Evolutionary conservation across 2,797 vertebrate genomes (phyloP).

Genomic region (Macroramphosus scolopax): DNA sequence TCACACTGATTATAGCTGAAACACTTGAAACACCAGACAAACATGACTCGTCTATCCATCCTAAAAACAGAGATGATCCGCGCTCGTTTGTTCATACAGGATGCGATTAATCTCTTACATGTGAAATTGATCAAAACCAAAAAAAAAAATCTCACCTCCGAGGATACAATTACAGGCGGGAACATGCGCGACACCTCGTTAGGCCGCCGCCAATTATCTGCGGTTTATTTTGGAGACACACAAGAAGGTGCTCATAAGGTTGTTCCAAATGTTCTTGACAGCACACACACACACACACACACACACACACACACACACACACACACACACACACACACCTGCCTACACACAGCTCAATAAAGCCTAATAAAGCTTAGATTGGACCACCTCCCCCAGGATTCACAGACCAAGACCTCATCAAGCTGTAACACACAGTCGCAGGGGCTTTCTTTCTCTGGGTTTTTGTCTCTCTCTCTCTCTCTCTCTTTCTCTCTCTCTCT

Average conservation of each 20-base stretch:
- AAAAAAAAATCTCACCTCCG: constrained; percentile 17
- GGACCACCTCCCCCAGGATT: constrained; percentile 86
- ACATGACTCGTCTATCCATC: no score
- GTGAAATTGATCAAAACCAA: background rate
- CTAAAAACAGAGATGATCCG: no score
- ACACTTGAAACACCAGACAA: constrained; percentile 22
- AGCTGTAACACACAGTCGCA: constrained; percentile 75
- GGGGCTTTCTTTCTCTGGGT: constrained; percentile 41
- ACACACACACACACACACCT: constrained; percentile 30
- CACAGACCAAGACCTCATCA: constrained; percentile 94
- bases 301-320: constrained; percentile 19
- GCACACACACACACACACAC: constrained; percentile 32
- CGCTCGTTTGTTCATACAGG: no score
- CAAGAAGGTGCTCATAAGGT: constrained; percentile 56
- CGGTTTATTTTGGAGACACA: constrained; percentile 42
- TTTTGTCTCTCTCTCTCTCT: constrained; percentile 34
- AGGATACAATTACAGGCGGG: no score
- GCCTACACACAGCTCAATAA: constrained; percentile 67
- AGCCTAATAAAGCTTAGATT: constrained; percentile 76
- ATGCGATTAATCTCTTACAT: constrained; percentile 3
- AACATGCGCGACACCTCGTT: constrained; percentile 32
- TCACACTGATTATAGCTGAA: no score
- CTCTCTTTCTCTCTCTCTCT: constrained; percentile 20
- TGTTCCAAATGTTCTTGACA: constrained; percentile 58
- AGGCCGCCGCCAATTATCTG: constrained; percentile 40